Evolutionary conservation across 1,140 invertebrate genomes (phyloP).

Genomic region (Hycleus phaleratus): DNA sequence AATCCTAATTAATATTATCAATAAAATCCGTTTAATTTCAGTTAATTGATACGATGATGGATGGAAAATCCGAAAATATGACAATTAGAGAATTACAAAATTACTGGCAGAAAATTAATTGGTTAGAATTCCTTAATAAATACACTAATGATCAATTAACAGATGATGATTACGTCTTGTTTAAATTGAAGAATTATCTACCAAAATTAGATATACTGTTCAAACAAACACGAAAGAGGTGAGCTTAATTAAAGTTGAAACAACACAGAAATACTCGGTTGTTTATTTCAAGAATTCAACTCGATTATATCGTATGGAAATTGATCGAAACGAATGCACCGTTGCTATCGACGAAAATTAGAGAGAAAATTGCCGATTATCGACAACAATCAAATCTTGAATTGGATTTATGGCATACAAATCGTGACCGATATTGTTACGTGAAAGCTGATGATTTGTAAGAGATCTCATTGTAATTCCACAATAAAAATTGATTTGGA

Average conservation of each 20-base stretch:
- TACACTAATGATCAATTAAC: constrained; percentile 1
- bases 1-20: no score
- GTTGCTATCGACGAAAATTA: background rate
- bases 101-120: constrained; percentile 6
- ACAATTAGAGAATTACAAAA: background rate
- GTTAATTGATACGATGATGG: background rate
- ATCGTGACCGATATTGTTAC: constrained; percentile 1
- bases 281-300: constrained; percentile 3
- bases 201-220: constrained; percentile 1
- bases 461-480: background rate
- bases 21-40: background rate
- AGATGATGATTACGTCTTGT: background rate
- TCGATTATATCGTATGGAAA: constrained; percentile 13
- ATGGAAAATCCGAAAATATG: background rate
- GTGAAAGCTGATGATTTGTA: constrained; percentile 4
- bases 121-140: constrained; percentile 7
- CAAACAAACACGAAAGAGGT: constrained; percentile 8
- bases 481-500: background rate
- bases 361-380: constrained; percentile 1
- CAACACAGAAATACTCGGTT: no score
- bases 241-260: background rate
- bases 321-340: constrained; percentile 7
- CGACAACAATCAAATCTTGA: background rate
- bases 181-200: constrained; percentile 3
- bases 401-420: constrained; percentile 2